Percentiles rank a stretch among this genome's conserved stretches.
Conservation (phyloP, 2,797 vertebrate species). For the Pogonophryne albipinna region DNA sequence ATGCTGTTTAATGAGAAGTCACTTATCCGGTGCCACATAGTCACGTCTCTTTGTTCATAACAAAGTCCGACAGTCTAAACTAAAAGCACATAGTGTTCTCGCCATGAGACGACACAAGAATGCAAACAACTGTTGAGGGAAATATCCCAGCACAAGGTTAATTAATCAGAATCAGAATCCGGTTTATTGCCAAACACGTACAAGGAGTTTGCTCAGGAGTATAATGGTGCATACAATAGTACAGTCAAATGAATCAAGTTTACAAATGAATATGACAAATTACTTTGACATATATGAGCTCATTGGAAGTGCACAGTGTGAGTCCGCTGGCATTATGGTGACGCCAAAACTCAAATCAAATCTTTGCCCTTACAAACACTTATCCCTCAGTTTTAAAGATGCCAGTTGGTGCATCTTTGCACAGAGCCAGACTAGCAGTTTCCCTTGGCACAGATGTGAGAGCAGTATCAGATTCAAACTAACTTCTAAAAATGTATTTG, state of each 20-base stretch:
- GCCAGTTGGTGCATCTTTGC: background rate
- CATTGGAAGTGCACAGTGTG: no score
- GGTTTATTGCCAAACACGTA: no score
- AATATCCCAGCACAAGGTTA: background rate
- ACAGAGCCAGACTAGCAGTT: background rate
- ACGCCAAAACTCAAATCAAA: no score
- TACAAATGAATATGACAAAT: no score
- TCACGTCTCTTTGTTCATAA: slow-evolving; percentile 35
- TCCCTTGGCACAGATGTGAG: no score
- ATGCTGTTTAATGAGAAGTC: slow-evolving; percentile 4
- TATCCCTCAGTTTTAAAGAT: background rate
- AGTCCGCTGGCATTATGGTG: no score
- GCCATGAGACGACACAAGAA: slow-evolving; percentile 16
- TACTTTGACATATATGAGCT: no score
- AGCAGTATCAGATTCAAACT: background rate
- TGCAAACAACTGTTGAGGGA: slow-evolving; percentile 8
- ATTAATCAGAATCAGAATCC: no score
- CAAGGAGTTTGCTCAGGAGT: no score
- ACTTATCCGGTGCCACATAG: slow-evolving; percentile 24
- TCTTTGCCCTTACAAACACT: background rate
- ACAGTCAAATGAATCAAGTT: no score
- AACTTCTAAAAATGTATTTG: no score
- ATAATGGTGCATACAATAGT: no score
- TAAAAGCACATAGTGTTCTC: slow-evolving; percentile 43
- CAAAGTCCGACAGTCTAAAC: slow-evolving; percentile 42